phyloP scores from a whole-genome alignment of 2,888 invertebrate genomes.

The Caenorhabditis becei region DNA sequence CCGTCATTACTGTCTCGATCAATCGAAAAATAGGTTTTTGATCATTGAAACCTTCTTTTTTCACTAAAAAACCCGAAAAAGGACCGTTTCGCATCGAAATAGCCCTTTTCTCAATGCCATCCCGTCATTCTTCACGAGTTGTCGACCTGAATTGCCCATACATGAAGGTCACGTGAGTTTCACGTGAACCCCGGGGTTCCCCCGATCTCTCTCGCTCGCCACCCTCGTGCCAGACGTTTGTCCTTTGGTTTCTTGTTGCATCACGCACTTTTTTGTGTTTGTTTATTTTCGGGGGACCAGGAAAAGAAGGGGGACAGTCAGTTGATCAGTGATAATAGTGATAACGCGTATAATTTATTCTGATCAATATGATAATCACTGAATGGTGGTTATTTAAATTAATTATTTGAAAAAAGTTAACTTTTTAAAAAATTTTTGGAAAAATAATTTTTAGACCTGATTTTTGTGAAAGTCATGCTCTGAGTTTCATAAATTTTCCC shows the following conservation, averaged over 20 bases:
- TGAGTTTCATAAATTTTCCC: no score
- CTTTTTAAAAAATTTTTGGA: no score
- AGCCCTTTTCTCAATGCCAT: neutral
- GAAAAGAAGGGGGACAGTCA: neutral
- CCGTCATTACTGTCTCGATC: conserved; percentile 1
- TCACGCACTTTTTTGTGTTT: neutral
- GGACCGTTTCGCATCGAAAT: neutral
- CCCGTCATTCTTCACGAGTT: neutral
- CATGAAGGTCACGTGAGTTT: neutral
- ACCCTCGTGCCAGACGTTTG: conserved; percentile 1
- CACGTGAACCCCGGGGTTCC: neutral
- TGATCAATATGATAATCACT: no score
- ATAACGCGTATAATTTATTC: no score
- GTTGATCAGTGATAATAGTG: neutral
- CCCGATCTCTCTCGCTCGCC: neutral
- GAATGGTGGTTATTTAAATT: no score
- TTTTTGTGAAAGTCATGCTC: no score
- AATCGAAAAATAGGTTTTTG: conserved; percentile 12
- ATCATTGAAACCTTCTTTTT: neutral
- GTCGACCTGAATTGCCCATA: neutral
- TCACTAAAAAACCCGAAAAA: no score
- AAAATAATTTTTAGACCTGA: no score
- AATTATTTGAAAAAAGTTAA: no score
- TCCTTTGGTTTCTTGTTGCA: conserved; percentile 3
- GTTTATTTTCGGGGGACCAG: neutral